Evolutionary conservation across 2,113 vertebrate species (phyloP).

Genomic region (Serinus canaria): DNA sequence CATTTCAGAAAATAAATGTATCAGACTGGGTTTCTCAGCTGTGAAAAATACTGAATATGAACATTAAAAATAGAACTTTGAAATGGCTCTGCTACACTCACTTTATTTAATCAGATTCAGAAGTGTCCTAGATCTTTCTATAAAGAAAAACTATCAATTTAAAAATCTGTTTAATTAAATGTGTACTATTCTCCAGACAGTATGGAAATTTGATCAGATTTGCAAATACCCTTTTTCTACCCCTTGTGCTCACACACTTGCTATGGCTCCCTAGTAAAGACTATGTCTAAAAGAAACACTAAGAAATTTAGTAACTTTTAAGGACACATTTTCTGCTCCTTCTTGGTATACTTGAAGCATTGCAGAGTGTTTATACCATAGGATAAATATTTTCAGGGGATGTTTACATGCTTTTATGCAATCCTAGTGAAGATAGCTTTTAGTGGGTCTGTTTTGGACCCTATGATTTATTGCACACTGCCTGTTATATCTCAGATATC

Average conservation of each 20-base stretch:
- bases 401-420: neutral
- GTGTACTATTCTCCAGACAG: neutral
- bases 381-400: neutral
- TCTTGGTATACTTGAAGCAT: neutral
- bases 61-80: neutral
- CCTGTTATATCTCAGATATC: neutral
- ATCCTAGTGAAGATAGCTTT: neutral
- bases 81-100: neutral
- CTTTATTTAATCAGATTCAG: neutral
- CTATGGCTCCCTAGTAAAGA: neutral
- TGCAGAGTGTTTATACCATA: neutral
- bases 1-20: neutral
- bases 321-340: neutral
- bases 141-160: neutral
- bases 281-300: neutral
- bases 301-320: neutral
- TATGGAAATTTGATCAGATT: neutral
- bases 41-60: neutral
- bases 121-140: neutral
- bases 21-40: neutral
- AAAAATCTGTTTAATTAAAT: neutral
- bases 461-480: neutral
- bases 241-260: neutral
- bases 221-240: neutral
- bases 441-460: neutral